Evolutionary conservation across 2,113 vertebrate species (phyloP).

Genomic region (Platycercus adscitus): DNA sequence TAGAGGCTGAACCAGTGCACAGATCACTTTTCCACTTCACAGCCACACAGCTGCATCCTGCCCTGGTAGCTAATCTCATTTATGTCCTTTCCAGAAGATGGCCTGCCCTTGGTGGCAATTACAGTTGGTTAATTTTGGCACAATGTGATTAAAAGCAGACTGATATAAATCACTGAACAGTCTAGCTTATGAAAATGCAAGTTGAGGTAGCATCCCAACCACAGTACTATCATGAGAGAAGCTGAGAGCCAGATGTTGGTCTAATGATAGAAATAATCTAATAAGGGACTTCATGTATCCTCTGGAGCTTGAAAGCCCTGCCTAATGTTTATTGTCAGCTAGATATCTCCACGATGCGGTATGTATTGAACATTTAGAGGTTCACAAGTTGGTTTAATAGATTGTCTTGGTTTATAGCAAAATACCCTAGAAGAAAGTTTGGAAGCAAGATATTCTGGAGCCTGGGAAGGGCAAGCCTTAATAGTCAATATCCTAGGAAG

Average conservation of each 20-base stretch:
- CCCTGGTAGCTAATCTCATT: constrained; percentile 7
- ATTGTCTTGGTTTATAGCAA: background rate
- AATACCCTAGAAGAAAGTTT: background rate
- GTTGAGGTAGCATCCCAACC: constrained; percentile 1
- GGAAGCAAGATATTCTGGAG: background rate
- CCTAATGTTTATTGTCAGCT: background rate
- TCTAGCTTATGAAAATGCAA: constrained; percentile 44
- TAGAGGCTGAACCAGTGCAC: background rate
- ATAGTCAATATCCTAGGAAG: background rate
- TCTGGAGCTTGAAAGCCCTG: background rate
- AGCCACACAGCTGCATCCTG: constrained; percentile 14
- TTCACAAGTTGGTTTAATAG: background rate
- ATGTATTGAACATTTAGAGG: background rate
- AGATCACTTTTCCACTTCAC: background rate
- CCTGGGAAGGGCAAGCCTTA: rapidly evolving
- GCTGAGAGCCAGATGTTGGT: constrained; percentile 48
- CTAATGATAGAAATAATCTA: constrained; percentile 27
- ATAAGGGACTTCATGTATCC: background rate
- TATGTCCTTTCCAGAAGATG: background rate
- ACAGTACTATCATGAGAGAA: background rate
- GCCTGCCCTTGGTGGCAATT: constrained; percentile 32
- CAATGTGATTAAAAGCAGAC: constrained; percentile 57
- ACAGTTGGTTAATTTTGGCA: constrained; percentile 31
- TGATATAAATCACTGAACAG: constrained; percentile 45
- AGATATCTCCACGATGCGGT: background rate